phyloP scores from a whole-genome alignment of 2,797 vertebrate species.

The Crocodylus rhombifer region DNA sequence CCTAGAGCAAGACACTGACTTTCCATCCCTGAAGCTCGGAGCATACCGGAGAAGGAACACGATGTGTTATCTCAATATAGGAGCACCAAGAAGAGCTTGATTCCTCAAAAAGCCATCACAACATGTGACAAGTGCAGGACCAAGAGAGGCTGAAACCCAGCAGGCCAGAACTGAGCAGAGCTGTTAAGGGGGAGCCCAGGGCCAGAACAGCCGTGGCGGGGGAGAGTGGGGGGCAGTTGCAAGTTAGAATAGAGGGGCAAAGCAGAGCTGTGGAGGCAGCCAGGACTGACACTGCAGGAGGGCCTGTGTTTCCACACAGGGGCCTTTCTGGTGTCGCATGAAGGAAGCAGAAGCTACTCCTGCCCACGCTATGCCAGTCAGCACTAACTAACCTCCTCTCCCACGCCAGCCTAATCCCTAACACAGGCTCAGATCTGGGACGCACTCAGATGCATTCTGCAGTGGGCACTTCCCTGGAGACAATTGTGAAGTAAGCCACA shows the following conservation, averaged over 20 bases:
- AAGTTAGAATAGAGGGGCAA: background rate
- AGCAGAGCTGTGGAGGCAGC: fast-evolving
- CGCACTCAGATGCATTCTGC: fast-evolving
- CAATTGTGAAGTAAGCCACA: background rate
- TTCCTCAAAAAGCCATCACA: background rate
- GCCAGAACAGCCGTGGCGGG: background rate
- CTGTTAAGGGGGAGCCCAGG: fast-evolving
- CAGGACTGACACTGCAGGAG: background rate
- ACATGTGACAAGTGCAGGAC: background rate
- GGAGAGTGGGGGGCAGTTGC: too few relatives aligned
- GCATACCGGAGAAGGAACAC: background rate
- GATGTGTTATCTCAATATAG: fast-evolving
- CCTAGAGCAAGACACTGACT: fast-evolving
- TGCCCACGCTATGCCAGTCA: fast-evolving
- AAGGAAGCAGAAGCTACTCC: background rate
- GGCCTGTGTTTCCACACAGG: background rate
- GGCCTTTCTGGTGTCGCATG: background rate
- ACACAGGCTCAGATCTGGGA: too few relatives aligned
- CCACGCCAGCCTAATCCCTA: background rate
- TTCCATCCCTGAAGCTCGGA: background rate
- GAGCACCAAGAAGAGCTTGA: fast-evolving
- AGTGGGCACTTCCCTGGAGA: background rate
- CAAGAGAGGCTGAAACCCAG: background rate
- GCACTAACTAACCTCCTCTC: background rate
- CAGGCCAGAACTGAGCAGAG: fast-evolving